Evolutionary conservation across 2,797 vertebrate species (phyloP).

Genomic region (Artibeus lituratus): DNA sequence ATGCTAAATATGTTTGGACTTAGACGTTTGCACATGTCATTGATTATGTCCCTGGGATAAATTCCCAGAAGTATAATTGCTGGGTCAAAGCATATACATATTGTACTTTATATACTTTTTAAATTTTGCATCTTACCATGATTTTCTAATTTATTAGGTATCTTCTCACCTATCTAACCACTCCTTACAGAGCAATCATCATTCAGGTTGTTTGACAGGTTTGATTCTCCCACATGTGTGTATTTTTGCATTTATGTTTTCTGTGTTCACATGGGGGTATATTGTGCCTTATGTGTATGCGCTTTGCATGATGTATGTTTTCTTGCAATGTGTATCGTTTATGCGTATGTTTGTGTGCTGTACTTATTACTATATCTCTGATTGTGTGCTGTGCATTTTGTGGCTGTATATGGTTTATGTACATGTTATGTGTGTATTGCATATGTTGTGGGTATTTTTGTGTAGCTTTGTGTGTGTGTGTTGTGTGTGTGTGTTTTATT

Average conservation of each 20-base stretch:
- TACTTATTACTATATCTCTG: background rate
- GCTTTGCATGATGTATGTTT: background rate
- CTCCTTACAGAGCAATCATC: background rate
- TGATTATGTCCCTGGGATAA: background rate
- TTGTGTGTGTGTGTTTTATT: background rate
- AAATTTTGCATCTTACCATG: background rate
- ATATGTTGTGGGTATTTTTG: background rate
- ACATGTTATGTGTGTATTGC: background rate
- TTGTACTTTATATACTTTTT: background rate
- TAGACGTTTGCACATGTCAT: background rate
- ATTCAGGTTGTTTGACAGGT: background rate
- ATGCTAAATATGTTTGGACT: background rate
- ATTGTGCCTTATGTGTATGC: background rate
- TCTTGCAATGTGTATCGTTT: background rate
- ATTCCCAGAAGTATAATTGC: background rate
- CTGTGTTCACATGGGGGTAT: background rate
- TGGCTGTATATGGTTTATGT: background rate
- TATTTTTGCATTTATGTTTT: background rate
- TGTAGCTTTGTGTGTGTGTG: background rate
- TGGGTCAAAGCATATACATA: background rate
- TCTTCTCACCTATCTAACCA: background rate
- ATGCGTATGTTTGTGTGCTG: background rate
- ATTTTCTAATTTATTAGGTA: background rate
- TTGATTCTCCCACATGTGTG: background rate
- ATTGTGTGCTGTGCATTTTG: background rate